Evolutionary conservation across 2,797 vertebrate species (phyloP), one percentile per base, ranked within the genome.

Genomic region (Scolopax bukidnonensis): DNA sequence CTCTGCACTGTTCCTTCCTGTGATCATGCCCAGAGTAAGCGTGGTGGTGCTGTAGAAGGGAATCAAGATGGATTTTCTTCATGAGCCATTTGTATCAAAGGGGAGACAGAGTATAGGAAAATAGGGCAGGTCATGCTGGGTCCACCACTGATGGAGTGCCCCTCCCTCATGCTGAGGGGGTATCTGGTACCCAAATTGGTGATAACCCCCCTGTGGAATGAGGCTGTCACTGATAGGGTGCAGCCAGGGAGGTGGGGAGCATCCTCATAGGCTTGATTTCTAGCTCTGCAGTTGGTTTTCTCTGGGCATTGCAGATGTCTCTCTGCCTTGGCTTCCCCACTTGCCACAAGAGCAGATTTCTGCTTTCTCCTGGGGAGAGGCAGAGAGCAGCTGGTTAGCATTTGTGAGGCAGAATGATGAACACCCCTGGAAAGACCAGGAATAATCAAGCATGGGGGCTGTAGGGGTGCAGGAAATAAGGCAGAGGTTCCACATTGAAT

Each of bases 221-320:
- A 77, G 59, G 38, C 30, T 78, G 60, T 18, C 4, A 7, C 38
- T 6, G 11, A 0, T 45, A 43, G 38, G 23, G 3, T 16, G 13
- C 43, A 63, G 51, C 17, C 30, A 21, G 54, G 47, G 23, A 21
- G 14, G 12, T 18, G 51, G 16, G 33, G 16, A 91, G 16, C 27
- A 50, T 40, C 71, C 32, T n/a, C 0, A 0, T 32, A 32, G 47
- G 7, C 13, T 45, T n/a, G 24, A 32, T 50, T 54, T 47, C 68
- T 70, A 14, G 24, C 24, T 45, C 53, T 60, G 50, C n/a, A 27
- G 11, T 11, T 79, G 74, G 9, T 38, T 87, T 65, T 12, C 45
- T 38, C 51, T 3, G 12, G 50, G 9, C 50, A 13, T 28, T 0
- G 0, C 0, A 2, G 8, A 4, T 43, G 7, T 73, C 30, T 41